Evolutionary conservation across 2,797 vertebrate genomes (phyloP), one percentile per base, ranked within the genome.

Genomic region (Steatocranus sp.): DNA sequence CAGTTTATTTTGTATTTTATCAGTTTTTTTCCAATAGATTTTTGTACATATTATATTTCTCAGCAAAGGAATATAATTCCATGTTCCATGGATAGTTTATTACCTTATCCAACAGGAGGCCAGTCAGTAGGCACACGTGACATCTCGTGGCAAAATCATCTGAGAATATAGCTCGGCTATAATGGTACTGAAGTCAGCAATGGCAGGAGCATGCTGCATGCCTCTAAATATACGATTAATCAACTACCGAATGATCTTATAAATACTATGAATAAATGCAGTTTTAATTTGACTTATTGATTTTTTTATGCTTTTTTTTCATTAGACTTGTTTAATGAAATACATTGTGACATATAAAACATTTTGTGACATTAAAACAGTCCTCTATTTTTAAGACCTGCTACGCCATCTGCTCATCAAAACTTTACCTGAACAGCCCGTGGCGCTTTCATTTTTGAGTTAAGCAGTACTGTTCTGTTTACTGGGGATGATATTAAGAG

Each of bases 361-460:
- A 68, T 4, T 27, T 46, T 43, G 3, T 11, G 34, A 51, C 12
- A 50, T 83, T 78, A 4, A 63, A 73, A 53, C 27, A 36, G 80
- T 43, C 11, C 6, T 79, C 15, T 58, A 5, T 66, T 77, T 48
- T 49, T 50, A 61, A 83, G 46, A 48, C 25, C 41, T 73, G 20
- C 81, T 82, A 38, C 49, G 78, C 23, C 80, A 87, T 66, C 78
- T 85, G 68, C 80, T 85, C 54, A 83, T 88, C 63, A 87, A 82
- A 89, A 79, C 79, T 80, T 82, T 77, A 74, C 7, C 53, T 58
- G 54, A 87, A 83, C 34, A 87, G 17, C 78, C 63, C 2, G 7
- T 78, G 76, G 83, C 80, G 70, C 63, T 87, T 78, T 76, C 79
- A 32, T 76, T 82, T 87, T 83, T 8, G 50, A 79, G 38, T 63